A percentile compares a stretch with the other conserved stretches of the same genome.
phyloP scores from a whole-genome alignment of 2,797 vertebrate genomes.

The Spondyliosoma cantharus region DNA sequence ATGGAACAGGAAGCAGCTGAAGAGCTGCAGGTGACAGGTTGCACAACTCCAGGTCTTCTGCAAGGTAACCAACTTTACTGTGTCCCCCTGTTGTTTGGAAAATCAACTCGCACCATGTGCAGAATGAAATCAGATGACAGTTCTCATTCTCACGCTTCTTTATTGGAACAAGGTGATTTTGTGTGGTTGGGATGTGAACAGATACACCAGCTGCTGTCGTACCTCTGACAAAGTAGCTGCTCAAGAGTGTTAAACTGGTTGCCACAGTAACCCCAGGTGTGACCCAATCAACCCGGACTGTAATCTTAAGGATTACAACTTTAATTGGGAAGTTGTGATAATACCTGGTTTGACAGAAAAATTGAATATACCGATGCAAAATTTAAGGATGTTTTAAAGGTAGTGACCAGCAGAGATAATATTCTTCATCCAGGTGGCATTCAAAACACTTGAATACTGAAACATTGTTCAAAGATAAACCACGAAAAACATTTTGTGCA shows the following conservation, averaged over 20 bases:
- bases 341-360: conserved; percentile 1
- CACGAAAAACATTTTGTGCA: conserved; percentile 7
- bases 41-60: neutral
- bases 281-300: conserved; percentile 17
- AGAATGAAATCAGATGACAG: neutral
- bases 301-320: conserved; percentile 6
- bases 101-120: neutral
- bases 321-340: conserved; percentile 1
- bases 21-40: neutral
- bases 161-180: conserved; percentile 1
- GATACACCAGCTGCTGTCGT: neutral
- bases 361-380: neutral
- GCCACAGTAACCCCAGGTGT: neutral
- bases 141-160: no score
- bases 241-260: conserved; percentile 13
- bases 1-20: neutral
- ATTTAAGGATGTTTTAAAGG: conserved; percentile 17
- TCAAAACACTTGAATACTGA: neutral
- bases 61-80: neutral
- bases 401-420: conserved; percentile 21
- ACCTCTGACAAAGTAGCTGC: conserved; percentile 11
- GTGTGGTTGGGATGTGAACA: neutral
- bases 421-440: conserved; percentile 14
- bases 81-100: neutral
- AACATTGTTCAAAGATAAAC: conserved; percentile 4